Conservation (phyloP, 1,140 invertebrate species). For the Drosophila leontia region DNA sequence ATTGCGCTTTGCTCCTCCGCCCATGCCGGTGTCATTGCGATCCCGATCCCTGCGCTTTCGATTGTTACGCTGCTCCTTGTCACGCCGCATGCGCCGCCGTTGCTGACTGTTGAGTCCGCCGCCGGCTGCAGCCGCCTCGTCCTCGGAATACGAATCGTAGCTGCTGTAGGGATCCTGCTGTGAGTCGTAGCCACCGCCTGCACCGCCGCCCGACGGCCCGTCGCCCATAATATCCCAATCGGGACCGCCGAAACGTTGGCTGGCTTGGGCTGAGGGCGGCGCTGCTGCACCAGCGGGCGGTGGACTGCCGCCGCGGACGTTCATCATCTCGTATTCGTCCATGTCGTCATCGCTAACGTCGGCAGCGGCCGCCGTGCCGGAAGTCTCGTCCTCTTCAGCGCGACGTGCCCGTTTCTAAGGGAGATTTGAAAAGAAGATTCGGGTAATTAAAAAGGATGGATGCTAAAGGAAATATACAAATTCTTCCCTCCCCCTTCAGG, state of each 20-base stretch:
- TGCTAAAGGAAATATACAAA: not conserved
- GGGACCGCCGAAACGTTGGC: slow-evolving; percentile 20
- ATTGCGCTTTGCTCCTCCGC: slow-evolving; percentile 71
- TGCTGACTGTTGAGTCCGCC: slow-evolving; percentile 43
- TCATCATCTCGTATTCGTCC: slow-evolving; percentile 91
- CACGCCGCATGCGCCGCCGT: slow-evolving; percentile 73
- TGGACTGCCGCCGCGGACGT: slow-evolving; percentile 90
- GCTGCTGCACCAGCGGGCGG: slow-evolving; percentile 78
- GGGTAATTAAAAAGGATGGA: not conserved
- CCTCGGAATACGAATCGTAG: slow-evolving; percentile 86
- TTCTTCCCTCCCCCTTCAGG: not conserved
- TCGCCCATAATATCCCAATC: slow-evolving; percentile 51
- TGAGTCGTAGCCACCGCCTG: slow-evolving; percentile 81
- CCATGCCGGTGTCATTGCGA: slow-evolving; percentile 74
- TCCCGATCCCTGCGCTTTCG: slow-evolving; percentile 77
- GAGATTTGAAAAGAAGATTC: not conserved
- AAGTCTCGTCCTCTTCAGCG: slow-evolving; percentile 33
- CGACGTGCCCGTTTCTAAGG: slow-evolving; percentile 63
- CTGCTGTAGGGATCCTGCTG: slow-evolving; percentile 83
- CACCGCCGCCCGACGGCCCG: slow-evolving; percentile 20
- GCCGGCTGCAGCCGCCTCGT: slow-evolving; percentile 76
- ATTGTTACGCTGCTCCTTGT: slow-evolving; percentile 38
- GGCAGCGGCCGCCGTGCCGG: slow-evolving; percentile 16
- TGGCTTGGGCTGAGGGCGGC: slow-evolving; percentile 7
- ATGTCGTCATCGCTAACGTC: slow-evolving; percentile 57